Base-by-base conservation (phyloP, 2,888 invertebrate genomes). In the Parascotia fuliginaria region DNA sequence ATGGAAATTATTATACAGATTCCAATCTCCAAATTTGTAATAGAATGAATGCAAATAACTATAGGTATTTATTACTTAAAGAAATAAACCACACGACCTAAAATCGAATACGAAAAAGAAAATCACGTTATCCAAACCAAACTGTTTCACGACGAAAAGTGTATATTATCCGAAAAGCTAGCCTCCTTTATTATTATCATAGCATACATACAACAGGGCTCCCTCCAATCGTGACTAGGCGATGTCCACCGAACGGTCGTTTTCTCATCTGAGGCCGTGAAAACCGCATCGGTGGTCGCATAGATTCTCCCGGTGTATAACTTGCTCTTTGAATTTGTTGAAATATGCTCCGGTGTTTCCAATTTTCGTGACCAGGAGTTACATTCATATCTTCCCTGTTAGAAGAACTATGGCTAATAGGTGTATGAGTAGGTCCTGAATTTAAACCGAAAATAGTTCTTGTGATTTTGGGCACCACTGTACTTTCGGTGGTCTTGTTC, bases 161-260 rank as follows among this genome's bases (percentile, higher is more conserved):
- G n/a, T n/a, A n/a, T n/a, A n/a, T n/a, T n/a, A n/a, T n/a, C n/a
- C 2, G 9, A 14, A 33, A 33, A 2, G 9, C 0, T 33, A 13
- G 9, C 7, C 5, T 33, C 2, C 19, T 2, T 19, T 5, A 2
- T 19, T 19, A 19, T 3, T 46, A 57, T 53, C 41, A 16, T 48
- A 33, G 39, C 45, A 68, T 75, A 79, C 79, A 75, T 79, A 79
- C 79, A 65, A 63, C 16, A 49, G 61, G 62, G 29, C 49, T 48
- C 9, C 50, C 54, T 42, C 60, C 58, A 41, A 57, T 65, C 2
- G 50, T 61, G 37, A 65, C 66, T 14, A 65, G 60, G 13, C 70
- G 65, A 7, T 62, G 52, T 6, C 24, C 24, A 5, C 47, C 52
- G 40, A 34, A 46, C 3, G 36, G 38, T 4, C 14, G 31, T 32